Percentiles rank a stretch among this genome's conserved stretches.
phyloP scores from a whole-genome alignment of 2,888 invertebrate genomes.

The Philaethria dido region DNA sequence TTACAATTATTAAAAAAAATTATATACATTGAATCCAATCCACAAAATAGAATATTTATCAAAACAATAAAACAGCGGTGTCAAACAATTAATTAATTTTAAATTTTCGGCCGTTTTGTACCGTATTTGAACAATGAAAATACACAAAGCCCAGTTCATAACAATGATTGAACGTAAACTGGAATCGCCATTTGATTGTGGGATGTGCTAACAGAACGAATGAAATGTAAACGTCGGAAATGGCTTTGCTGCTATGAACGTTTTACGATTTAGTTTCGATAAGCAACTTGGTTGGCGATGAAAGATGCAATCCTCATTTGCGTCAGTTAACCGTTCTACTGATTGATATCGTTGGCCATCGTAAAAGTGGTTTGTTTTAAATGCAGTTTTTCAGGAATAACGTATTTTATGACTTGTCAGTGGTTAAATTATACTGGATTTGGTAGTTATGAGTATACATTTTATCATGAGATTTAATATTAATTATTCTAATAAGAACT shows the following conservation, averaged over 20 bases:
- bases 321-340: neutral
- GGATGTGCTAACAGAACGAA: constrained; percentile 42
- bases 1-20: too few relatives aligned
- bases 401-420: neutral
- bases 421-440: neutral
- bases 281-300: constrained; percentile 23
- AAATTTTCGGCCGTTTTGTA: neutral
- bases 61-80: too few relatives aligned
- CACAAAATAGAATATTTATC: too few relatives aligned
- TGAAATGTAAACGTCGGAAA: constrained; percentile 41
- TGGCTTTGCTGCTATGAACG: neutral
- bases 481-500: too few relatives aligned
- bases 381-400: neutral
- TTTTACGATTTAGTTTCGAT: constrained; percentile 36
- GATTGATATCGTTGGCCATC: constrained; percentile 6
- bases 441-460: too few relatives aligned
- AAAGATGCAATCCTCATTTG: constrained; percentile 19
- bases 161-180: constrained; percentile 41
- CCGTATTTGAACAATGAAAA: constrained; percentile 23
- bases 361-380: neutral
- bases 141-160: constrained; percentile 35
- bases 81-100: neutral
- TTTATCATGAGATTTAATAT: too few relatives aligned
- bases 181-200: constrained; percentile 43
- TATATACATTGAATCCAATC: too few relatives aligned